Base-by-base conservation (phyloP, 2,113 vertebrate species). In the Xiphias gladius region DNA sequence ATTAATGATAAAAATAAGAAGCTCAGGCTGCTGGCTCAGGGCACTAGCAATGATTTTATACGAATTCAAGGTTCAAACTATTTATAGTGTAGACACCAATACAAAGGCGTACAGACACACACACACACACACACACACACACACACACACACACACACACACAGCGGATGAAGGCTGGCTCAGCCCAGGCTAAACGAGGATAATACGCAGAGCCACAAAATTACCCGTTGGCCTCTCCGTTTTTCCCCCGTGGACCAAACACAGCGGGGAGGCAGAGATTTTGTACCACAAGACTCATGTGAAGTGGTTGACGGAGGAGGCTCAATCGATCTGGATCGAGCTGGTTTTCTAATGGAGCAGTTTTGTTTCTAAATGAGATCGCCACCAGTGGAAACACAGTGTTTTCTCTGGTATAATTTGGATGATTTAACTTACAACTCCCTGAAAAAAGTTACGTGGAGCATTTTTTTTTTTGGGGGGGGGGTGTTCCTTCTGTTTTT, bases 191-290 rank as follows among this genome's bases (percentile, higher is more conserved):
- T 66, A 80, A 86, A 91, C 41, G 76, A 86, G 84, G 88, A 89
- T 55, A 82, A 32, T 75, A 88, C 76, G 65, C 86, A 66, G 71
- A 84, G 83, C 87, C 85, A 80, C 87, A 86, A 84, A 89, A 89
- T 89, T 76, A 78, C 86, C 81, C 79, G 57, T 72, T 89, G 83
- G 83, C 86, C 78, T 72, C 50, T 0, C 20, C 9, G 19, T 54
- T 57, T 37, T 77, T 39, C 46, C 82, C 70, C 76, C 5, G 65
- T 1, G 58, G 54, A 32, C 26, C 20, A 20, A 73, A 2, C 63
- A 0, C 67, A 68, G 80, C 48, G 0, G 82, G 86, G 72, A 48
- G 72, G 68, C 48, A 11, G 83, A 30, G 72, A 46, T 63, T 46
- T 61, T 82, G 81, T 68, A 78, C 17, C 48, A 68, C 48, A 7